phyloP scores from a whole-genome alignment of 1,140 invertebrate species.

The Fopius arisanus region DNA sequence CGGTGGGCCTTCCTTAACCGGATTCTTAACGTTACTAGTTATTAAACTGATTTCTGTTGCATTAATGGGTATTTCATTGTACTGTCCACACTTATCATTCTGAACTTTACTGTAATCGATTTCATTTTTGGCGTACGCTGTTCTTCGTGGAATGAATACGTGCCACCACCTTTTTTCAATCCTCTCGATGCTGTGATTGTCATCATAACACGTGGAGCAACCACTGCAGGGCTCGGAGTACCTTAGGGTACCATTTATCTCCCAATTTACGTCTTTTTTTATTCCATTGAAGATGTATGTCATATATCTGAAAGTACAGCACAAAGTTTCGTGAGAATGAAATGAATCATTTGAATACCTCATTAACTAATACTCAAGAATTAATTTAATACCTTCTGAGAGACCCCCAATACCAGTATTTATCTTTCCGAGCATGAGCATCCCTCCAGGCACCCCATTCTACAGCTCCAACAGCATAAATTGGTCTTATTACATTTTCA shows the following conservation, averaged over 20 bases:
- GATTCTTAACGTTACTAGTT: conserved; percentile 60
- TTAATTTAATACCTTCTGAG: conserved; percentile 67
- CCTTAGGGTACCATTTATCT: conserved; percentile 73
- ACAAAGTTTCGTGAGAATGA: neutral
- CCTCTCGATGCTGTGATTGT: conserved; percentile 41
- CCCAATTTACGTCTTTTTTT: conserved; percentile 72
- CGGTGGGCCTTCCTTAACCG: conserved; percentile 34
- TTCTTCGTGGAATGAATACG: conserved; percentile 60
- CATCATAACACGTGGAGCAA: conserved; percentile 77
- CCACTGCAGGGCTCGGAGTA: conserved; percentile 83
- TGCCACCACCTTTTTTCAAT: conserved; percentile 64
- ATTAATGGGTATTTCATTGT: conserved; percentile 65
- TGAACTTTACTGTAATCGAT: conserved; percentile 65
- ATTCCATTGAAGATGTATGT: conserved; percentile 70
- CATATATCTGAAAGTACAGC: conserved; percentile 48
- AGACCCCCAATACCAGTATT: conserved; percentile 88
- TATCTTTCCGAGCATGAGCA: conserved; percentile 74
- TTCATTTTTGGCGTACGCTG: conserved; percentile 19
- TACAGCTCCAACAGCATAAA: conserved; percentile 80
- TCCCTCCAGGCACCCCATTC: conserved; percentile 88
- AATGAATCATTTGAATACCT: neutral
- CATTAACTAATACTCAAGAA: neutral
- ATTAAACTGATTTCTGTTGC: conserved; percentile 70
- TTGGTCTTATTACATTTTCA: conserved; percentile 70
- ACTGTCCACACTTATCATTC: conserved; percentile 71